Conservation (phyloP, 2,113 vertebrate genomes). For the Brachirus orientalis region DNA sequence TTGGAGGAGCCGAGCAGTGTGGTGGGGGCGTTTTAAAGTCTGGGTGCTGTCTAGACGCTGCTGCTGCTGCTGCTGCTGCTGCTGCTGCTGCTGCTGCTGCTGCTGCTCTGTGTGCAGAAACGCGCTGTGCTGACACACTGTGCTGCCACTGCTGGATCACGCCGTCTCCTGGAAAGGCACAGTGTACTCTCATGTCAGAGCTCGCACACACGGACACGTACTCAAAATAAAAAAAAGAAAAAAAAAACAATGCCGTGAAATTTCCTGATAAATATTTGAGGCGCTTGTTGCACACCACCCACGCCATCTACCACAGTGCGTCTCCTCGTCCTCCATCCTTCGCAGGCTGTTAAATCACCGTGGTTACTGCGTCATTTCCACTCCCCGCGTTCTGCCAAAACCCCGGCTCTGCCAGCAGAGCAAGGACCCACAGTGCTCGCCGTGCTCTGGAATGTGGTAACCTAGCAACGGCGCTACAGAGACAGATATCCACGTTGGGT, state of each 20-base stretch:
- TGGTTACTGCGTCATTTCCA: constrained; percentile 22
- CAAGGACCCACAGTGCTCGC: constrained; percentile 14
- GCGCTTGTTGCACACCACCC: background rate
- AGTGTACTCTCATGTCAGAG: constrained; percentile 5
- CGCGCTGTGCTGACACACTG: constrained; percentile 27
- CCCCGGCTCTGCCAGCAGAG: constrained; percentile 26
- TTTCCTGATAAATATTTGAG: constrained; percentile 3
- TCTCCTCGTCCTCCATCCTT: constrained; percentile 23
- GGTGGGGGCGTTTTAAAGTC: constrained; percentile 17
- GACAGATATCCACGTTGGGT: constrained; percentile 35
- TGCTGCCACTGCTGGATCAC: constrained; percentile 36
- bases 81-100: no score
- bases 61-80: background rate
- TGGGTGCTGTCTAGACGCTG: constrained; percentile 36
- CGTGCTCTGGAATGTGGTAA: constrained; percentile 61
- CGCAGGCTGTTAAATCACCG: background rate
- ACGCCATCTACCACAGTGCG: background rate
- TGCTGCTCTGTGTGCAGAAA: constrained; percentile 20
- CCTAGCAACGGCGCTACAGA: constrained; percentile 58
- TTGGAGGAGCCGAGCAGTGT: constrained; percentile 32
- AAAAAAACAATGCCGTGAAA: no score
- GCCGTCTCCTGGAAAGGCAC: background rate
- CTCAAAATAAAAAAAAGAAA: no score
- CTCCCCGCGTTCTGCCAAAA: constrained; percentile 16
- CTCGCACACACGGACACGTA: background rate